phyloP scores from a whole-genome alignment of 2,888 invertebrate genomes.

The Perithous albicinctus region DNA sequence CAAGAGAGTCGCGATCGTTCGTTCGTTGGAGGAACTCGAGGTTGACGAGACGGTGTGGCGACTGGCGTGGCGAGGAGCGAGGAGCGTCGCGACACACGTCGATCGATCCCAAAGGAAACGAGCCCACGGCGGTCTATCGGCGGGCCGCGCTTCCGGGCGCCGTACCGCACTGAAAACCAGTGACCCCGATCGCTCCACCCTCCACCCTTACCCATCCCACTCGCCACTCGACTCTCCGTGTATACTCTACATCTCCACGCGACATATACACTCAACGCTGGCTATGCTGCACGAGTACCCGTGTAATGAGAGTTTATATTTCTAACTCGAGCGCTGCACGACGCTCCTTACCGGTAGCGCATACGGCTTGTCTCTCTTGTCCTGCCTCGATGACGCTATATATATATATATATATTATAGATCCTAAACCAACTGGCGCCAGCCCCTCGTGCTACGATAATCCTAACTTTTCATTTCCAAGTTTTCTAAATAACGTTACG shows the following conservation, averaged over 20 bases:
- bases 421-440: not conserved
- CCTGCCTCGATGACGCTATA: not conserved
- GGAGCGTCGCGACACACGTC: conserved; percentile 57
- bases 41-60: conserved; percentile 63
- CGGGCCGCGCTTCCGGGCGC: conserved; percentile 55
- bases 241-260: not conserved
- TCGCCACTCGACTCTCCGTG: conserved; percentile 2
- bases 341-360: conserved; percentile 4
- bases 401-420: not conserved
- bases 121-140: conserved; percentile 53
- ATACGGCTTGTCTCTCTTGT: not conserved
- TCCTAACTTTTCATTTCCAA: too few relatives aligned
- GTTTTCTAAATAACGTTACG: too few relatives aligned
- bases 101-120: conserved; percentile 66
- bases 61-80: conserved; percentile 32
- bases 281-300: not conserved
- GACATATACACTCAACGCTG: not conserved
- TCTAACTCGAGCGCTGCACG: not conserved
- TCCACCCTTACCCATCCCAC: conserved; percentile 31
- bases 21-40: conserved; percentile 5
- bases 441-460: too few relatives aligned
- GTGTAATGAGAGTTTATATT: not conserved
- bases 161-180: conserved; percentile 71
- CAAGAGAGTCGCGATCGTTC: conserved; percentile 5
- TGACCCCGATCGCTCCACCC: conserved; percentile 74